Percentiles rank a stretch among this genome's conserved stretches.
Conservation (phyloP, 2,888 invertebrate genomes). For the Sinhomidia bicolor region DNA sequence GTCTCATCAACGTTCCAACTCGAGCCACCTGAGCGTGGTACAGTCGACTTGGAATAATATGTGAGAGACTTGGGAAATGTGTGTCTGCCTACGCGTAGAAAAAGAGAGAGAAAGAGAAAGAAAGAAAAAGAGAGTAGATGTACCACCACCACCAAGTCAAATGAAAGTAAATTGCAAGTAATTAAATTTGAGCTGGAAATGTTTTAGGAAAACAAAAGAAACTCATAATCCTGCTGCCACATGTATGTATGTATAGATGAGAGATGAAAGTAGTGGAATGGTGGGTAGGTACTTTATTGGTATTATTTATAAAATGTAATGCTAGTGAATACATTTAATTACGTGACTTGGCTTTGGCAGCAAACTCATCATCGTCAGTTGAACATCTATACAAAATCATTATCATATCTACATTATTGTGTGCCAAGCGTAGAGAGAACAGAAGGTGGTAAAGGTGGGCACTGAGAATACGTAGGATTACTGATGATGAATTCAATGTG, state of each 20-base stretch:
- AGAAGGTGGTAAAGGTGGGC: not conserved
- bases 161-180: slow-evolving; percentile 72
- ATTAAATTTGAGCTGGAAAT: slow-evolving; percentile 75
- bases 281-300: not conserved
- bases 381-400: slow-evolving; percentile 35
- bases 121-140: slow-evolving; percentile 3
- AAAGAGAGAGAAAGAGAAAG: not conserved
- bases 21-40: slow-evolving; percentile 59
- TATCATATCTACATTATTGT: slow-evolving; percentile 14
- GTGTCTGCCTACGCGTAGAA: too few relatives aligned
- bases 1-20: slow-evolving; percentile 64
- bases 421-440: not conserved
- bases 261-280: not conserved
- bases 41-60: slow-evolving; percentile 18
- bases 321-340: slow-evolving; percentile 50
- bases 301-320: slow-evolving; percentile 33
- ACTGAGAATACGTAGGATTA: not conserved
- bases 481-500: not conserved
- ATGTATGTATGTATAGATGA: too few relatives aligned
- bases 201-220: slow-evolving; percentile 71
- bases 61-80: not conserved
- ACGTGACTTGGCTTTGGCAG: slow-evolving; percentile 33
- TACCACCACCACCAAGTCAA: slow-evolving; percentile 67
- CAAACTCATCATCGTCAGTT: slow-evolving; percentile 43
- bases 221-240: not conserved